Evolutionary conservation across 2,113 vertebrate genomes (phyloP), one percentile per base, ranked within the genome.

Genomic region (Tupaia tana): DNA sequence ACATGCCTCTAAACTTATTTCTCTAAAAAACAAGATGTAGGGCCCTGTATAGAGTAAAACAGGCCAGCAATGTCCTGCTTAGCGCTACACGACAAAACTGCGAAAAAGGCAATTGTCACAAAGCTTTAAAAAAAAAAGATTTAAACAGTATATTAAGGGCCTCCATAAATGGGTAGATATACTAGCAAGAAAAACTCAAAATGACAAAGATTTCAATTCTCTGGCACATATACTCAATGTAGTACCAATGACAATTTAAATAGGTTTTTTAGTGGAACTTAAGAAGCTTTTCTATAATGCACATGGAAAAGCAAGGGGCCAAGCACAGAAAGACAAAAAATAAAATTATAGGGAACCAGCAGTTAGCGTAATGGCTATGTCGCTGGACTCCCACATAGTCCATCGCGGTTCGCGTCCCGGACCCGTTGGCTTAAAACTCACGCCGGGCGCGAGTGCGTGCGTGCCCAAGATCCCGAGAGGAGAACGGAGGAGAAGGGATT

Each of bases 1-100:
- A 92, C 86, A 31, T 25, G n/a, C 59, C 54, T 19, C 20, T 94
- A 91, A 75, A 90, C 74, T 86, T 69, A 90, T 4, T 93, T 89
- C 43, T 87, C 19, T 31, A n/a, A 83, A 86, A 79, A 70, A 86
- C 74, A 82, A 34, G 6, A 20, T 52, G 91, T 29, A 56, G 69
- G 81, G 18, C 24, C 90, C n/a, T 83, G 12, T 84, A 67, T 9
- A 67, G 1, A 75, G 31, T 86, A 43, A 63, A 71, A 19, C 4
- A 31, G 24, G 24, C 19, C 24, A 90, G 56, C 19, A 71, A 25
- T 27, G 14, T 19, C 19, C 9, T 34, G 16, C 52, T 83, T 0
- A 67, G 63, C 29, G 31, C 63, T 69, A 25, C 11, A 66, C 3
- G 31, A 81, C 22, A 73, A 82, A 86, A 52, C 11, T 63, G 56